Evolutionary conservation across 2,113 vertebrate species (phyloP).

Genomic region (Erinaceus europaeus): DNA sequence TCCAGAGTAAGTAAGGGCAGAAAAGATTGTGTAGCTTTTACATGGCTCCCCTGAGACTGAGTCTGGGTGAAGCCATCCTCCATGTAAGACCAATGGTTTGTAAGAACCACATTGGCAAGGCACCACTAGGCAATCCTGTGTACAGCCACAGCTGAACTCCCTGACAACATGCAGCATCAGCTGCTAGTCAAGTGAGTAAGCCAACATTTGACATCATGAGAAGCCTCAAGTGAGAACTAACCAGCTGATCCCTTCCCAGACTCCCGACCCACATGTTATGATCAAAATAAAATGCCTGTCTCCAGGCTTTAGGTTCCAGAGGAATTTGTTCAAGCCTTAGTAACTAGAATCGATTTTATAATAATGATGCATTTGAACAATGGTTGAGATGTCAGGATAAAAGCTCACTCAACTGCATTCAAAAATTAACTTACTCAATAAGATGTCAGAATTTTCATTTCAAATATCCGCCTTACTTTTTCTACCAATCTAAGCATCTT

Average conservation of each 20-base stretch:
- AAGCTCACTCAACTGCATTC: neutral
- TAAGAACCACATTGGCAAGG: neutral
- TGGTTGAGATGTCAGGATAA: neutral
- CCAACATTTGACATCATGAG: conserved; percentile 6
- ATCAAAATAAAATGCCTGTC: conserved; percentile 32
- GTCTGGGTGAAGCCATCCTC: neutral
- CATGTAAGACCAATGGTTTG: neutral
- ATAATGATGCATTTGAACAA: neutral
- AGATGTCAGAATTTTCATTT: neutral
- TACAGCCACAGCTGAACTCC: neutral
- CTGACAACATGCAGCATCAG: neutral
- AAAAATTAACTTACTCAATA: neutral
- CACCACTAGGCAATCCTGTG: neutral
- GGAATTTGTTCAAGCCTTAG: neutral
- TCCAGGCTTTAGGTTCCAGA: neutral
- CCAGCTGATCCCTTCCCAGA: conserved; percentile 47
- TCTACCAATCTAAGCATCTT: neutral
- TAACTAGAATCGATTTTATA: neutral
- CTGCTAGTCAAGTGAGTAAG: neutral
- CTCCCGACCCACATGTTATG: conserved; percentile 26
- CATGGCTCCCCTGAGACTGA: neutral
- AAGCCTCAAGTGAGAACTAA: neutral
- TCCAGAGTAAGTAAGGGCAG: neutral
- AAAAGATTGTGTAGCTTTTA: neutral
- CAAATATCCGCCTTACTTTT: neutral